Evolutionary conservation across 2,888 invertebrate genomes (phyloP).

Genomic region (Zygogramma bicolorata): DNA sequence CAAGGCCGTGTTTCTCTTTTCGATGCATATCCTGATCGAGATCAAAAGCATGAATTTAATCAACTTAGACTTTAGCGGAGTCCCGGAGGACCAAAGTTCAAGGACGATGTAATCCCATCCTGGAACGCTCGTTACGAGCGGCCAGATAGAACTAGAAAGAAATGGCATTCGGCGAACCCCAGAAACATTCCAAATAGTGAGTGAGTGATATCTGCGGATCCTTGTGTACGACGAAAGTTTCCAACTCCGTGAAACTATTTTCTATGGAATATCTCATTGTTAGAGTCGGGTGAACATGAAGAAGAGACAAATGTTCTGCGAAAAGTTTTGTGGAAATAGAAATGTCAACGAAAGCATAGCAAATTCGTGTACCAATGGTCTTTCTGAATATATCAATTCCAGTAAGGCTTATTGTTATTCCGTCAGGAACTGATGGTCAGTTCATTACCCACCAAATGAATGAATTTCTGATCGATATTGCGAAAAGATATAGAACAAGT

Average conservation of each 20-base stretch:
- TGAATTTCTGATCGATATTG: too few relatives aligned
- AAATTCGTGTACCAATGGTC: too few relatives aligned
- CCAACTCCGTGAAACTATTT: not conserved
- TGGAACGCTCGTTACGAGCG: not conserved
- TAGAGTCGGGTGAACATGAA: not conserved
- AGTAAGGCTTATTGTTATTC: too few relatives aligned
- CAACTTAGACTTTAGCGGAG: conserved; percentile 27
- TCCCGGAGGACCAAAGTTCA: conserved; percentile 11
- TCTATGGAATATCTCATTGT: not conserved
- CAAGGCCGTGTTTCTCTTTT: conserved; percentile 23
- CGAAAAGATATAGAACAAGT: too few relatives aligned
- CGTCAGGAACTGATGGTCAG: too few relatives aligned
- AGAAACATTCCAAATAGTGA: not conserved
- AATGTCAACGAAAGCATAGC: too few relatives aligned
- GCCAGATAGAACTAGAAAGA: not conserved
- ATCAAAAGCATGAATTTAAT: conserved; percentile 42
- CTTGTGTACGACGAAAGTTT: not conserved
- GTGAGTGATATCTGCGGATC: not conserved
- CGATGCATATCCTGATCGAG: conserved; percentile 28
- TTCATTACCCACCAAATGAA: too few relatives aligned
- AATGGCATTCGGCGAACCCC: not conserved
- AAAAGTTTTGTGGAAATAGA: not conserved
- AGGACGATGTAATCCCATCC: conserved; percentile 1
- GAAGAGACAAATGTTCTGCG: not conserved
- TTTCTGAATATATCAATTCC: too few relatives aligned